Evolutionary conservation across 2,113 vertebrate species (phyloP), one percentile per base, ranked within the genome.

Genomic region (Ciconia boyciana): DNA sequence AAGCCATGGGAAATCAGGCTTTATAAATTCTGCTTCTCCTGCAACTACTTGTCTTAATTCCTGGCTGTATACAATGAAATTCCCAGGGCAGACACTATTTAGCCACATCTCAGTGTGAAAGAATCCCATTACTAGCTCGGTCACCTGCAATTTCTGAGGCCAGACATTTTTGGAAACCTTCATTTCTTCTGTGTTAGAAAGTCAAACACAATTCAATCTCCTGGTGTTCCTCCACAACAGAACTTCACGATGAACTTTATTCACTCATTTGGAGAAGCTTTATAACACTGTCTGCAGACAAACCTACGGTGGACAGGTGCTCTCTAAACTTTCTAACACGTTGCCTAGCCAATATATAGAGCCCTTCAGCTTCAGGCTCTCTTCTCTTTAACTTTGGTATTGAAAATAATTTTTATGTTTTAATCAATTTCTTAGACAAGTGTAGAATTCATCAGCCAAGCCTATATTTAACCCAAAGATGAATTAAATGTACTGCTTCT

Each of bases 221-320:
- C 4, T 48, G 29, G 7, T 70, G 16, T 41, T 4, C 1, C 8
- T 3, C 11, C 2, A 6, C 10, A 71, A 26, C 20, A 83, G 2
- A 78, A 55, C 13, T 91, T 85, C 13, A 57, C 6, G 13, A 39
- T 29, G 14, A 36, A 28, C 6, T 60, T 21, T 6, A 43, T 83
- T 57, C 5, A 36, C 10, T 72, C 26, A 44, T 48, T 80, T 57
- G 34, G 36, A 80, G 55, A 70, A 87, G 7, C 8, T 86, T 77
- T 57, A 14, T 49, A 69, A 10, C 25, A 64, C 13, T 61, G 20
- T 17, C 14, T 69, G 21, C n/a, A 72, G 64, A 25, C 22, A 83
- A 83, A 65, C 7, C 13, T 41, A 1, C 12, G n/a, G 34, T 11
- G 34, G 13, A 21, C 13, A 52, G 31, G 9, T 60, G 15, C 3